Base-by-base conservation (phyloP, 2,888 invertebrate genomes). In the Cordilura impudica region DNA sequence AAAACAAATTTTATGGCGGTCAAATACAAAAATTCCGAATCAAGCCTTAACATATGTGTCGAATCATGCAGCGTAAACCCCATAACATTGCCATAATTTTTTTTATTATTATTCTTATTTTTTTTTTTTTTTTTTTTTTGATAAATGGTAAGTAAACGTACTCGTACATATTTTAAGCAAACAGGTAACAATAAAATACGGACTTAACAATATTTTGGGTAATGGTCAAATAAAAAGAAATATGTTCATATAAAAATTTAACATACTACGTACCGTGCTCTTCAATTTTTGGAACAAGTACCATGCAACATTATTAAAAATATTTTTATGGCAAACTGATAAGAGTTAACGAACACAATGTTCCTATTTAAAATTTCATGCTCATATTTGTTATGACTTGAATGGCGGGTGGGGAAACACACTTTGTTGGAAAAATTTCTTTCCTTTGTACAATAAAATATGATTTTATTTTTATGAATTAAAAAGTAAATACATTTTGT, bases 1-100 rank as follows among this genome's bases (percentile, higher is more conserved):
- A 58, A 49, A 35, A 45, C n/a, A 21, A 23, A 23, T n/a, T 31
- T 70, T 19, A 70, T 43, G 18, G 21, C 54, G 45, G 29, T 23
- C 53, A 72, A 54, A 63, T 43, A 63, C 2, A 29, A 23, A 26
- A 31, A 18, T 4, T n/a, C 14, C 29, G 26, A 14, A 21, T 54
- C 4, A 29, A 47, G 63, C 54, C 61, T 63, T 2, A 63, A 35
- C 63, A 47, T 63, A 72, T 63, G 63, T 63, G 63, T 21, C 56
- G n/a, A 19, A 56, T 43, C 21, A 21, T 12, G 45, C 43, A 12
- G 29, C 3, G 23, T 7, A 31, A 69, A 21, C 12, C 12, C 2
- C 35, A 12, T 35, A 1, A 4, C 12, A 35, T 35, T 10, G 12
- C 8, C 56, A 65, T 5, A 16, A 35, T 14, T 12, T 23, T 35